phyloP scores from a whole-genome alignment of 2,113 vertebrate genomes.

The Albula goreensis region DNA sequence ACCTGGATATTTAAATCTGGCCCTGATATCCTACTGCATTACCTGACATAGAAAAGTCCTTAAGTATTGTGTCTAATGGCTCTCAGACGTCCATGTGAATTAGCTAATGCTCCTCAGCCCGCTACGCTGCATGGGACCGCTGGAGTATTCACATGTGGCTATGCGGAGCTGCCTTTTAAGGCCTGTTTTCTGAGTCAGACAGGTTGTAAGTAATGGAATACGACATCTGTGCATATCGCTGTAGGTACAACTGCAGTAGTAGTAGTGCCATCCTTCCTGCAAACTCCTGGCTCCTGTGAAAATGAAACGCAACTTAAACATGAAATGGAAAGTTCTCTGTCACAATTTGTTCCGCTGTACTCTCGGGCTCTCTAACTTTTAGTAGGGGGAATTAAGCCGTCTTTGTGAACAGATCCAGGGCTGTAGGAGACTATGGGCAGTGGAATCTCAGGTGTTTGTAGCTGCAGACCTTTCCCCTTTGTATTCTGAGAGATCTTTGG shows the following conservation, averaged over 20 bases:
- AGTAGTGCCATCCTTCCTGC: background rate
- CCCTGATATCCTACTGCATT: background rate
- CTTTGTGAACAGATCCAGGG: background rate
- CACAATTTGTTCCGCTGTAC: background rate
- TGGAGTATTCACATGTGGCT: background rate
- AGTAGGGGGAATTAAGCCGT: background rate
- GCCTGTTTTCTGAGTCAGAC: background rate
- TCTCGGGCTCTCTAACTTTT: background rate
- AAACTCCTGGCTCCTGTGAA: background rate
- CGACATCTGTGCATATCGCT: slow-evolving; percentile 9
- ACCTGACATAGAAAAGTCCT: slow-evolving; percentile 10
- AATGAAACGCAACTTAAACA: background rate
- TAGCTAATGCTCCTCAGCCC: slow-evolving; percentile 13
- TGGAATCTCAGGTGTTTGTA: background rate
- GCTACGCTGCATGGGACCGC: background rate
- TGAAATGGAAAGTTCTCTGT: background rate
- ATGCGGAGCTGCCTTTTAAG: background rate
- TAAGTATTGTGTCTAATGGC: background rate
- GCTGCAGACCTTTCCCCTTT: background rate
- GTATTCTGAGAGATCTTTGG: background rate
- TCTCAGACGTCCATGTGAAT: slow-evolving; percentile 15
- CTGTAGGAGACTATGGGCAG: background rate
- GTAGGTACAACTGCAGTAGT: background rate
- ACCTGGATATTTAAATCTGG: background rate
- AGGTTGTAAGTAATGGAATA: slow-evolving; percentile 1